Evolutionary conservation across 1,140 invertebrate species (phyloP).

Genomic region (Drosophila kohkoa): DNA sequence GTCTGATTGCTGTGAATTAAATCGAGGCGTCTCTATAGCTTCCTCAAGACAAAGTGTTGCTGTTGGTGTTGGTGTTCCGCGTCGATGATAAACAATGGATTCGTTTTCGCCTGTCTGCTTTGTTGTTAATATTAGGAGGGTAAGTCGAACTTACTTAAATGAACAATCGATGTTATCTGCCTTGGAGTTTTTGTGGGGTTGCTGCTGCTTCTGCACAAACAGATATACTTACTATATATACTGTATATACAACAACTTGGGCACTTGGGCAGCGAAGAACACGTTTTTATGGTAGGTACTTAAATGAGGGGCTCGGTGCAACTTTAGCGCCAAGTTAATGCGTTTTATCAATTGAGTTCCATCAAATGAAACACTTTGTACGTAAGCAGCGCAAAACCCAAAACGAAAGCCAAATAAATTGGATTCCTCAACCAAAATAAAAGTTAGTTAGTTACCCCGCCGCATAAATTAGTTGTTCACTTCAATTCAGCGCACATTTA

Average conservation of each 20-base stretch:
- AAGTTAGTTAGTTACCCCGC: slow-evolving; percentile 66
- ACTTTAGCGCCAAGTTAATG: slow-evolving; percentile 75
- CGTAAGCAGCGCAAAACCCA: slow-evolving; percentile 20
- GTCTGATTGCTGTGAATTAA: slow-evolving; percentile 48
- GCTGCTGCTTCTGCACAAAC: background rate
- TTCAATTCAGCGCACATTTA: slow-evolving; percentile 25
- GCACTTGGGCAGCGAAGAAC: slow-evolving; percentile 9
- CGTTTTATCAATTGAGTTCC: slow-evolving; percentile 81
- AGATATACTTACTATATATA: background rate
- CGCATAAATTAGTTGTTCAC: slow-evolving; percentile 73
- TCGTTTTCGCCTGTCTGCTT: slow-evolving; percentile 16
- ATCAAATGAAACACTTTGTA: slow-evolving; percentile 80
- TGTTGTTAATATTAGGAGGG: slow-evolving; percentile 18
- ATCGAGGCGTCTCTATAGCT: slow-evolving; percentile 33
- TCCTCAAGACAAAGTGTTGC: slow-evolving; percentile 9
- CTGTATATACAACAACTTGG: background rate
- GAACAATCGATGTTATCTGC: slow-evolving; percentile 67
- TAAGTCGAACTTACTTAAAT: slow-evolving; percentile 56
- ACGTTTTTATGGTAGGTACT: slow-evolving; percentile 61
- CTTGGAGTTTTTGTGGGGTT: background rate
- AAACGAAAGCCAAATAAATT: slow-evolving; percentile 72
- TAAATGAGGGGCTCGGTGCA: slow-evolving; percentile 43
- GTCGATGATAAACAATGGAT: slow-evolving; percentile 50
- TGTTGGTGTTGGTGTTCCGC: background rate
- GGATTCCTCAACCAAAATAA: slow-evolving; percentile 47